phyloP scores from a whole-genome alignment of 2,113 vertebrate species.

The Oxyura jamaicensis region DNA sequence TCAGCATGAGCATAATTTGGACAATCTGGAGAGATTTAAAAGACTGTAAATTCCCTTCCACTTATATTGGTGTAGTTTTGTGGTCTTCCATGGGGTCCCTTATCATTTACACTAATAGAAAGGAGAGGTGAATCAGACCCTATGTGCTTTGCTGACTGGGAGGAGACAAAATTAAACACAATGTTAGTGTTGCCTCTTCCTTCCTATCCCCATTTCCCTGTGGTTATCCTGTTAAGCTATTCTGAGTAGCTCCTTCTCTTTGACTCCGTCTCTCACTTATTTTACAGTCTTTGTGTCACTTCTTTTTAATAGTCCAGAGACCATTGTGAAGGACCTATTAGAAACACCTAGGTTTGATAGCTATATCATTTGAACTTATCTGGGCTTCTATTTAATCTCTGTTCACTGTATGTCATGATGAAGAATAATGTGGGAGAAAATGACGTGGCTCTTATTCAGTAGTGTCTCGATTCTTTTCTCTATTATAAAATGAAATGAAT shows the following conservation, averaged over 20 bases:
- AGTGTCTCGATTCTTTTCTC: constrained; percentile 17
- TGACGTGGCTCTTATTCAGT: neutral
- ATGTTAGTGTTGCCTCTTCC: neutral
- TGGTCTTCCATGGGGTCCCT: neutral
- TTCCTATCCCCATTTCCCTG: constrained; percentile 17
- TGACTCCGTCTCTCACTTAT: neutral
- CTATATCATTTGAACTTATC: constrained; percentile 29
- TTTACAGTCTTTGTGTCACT: neutral
- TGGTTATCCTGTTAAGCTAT: constrained; percentile 12
- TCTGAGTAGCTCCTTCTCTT: constrained; percentile 13
- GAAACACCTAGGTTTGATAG: neutral
- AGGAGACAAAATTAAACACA: constrained; percentile 27
- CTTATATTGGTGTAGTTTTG: neutral
- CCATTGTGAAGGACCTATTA: neutral
- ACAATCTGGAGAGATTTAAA: neutral
- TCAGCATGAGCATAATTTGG: neutral
- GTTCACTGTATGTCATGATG: neutral
- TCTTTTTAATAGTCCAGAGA: neutral
- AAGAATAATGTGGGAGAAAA: neutral
- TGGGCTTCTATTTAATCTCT: constrained; percentile 20
- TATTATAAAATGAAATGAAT: constrained; percentile 31
- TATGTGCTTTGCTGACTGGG: neutral
- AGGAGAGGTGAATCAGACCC: neutral
- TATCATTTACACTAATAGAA: neutral
- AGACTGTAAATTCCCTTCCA: neutral